Base-by-base conservation (phyloP, 2,797 vertebrate species). In the Chiroxiphia lanceolata region DNA sequence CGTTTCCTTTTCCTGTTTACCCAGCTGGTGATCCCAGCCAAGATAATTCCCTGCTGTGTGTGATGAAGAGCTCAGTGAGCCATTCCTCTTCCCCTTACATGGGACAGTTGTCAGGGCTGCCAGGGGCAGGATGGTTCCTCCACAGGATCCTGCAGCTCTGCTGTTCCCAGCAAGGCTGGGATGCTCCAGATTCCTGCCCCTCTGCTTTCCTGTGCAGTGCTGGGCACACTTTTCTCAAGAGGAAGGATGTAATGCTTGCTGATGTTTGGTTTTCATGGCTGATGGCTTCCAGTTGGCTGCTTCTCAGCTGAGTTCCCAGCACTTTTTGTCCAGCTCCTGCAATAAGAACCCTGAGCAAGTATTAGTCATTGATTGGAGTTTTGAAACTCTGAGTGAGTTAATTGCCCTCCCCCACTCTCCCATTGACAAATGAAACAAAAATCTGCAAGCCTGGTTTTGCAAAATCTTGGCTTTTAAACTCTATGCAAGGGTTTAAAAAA, bases 1-100 rank as follows among this genome's bases (percentile, higher is more conserved):
- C 45, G 8, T 78, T 93, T 97, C 91, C 95, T 91, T 42, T 96
- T 96, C 94, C 94, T 93, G 87, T 93, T 95, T 82, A 80, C 60
- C 8, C 8, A 60, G 2, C 15, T 4, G 48, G 29, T 54, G 90
- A 84, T 85, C 51, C 85, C 34, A 63, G 63, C 45, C 38, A 3
- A 26, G 51, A 68, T 68, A 61, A 90, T 22, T 42, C n/a, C 47
- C 53, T 29, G 5, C 21, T 22, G 25, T 7, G 26, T 31, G 70
- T 67, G 85, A 31, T 34, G 77, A 34, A 34, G 87, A 70, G 65
- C 20, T 61, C 10, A 4, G 15, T 34, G 77, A 63, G 47, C 29
- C 0, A 0, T n/a, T 53, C 56, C 15, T 78, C 23, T 87, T 12
- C 36, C 27, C 6, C 1, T 9, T 38, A 4, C 11, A 0, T 2